Conservation (phyloP, 2,797 vertebrate genomes). For the Luscinia luscinia region DNA sequence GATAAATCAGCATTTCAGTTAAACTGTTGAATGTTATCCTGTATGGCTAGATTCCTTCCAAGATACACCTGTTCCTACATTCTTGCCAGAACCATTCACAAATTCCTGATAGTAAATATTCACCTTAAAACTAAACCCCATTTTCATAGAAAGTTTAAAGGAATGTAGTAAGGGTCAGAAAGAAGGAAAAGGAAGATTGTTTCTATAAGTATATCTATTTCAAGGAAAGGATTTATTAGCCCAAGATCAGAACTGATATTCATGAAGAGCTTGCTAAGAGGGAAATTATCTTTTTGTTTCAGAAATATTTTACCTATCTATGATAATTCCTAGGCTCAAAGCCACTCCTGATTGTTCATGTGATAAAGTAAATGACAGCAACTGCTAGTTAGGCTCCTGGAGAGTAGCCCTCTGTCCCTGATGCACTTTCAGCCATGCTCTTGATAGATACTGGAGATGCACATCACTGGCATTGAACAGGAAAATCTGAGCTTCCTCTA, state of each 20-base stretch:
- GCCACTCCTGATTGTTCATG: not conserved
- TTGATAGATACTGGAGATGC: not conserved
- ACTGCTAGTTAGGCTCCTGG: not conserved
- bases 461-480: not conserved
- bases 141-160: not conserved
- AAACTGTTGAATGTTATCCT: not conserved
- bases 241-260: not conserved
- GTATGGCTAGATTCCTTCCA: not conserved
- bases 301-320: not conserved
- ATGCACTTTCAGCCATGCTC: not conserved
- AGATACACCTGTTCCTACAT: not conserved
- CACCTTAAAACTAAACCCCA: not conserved
- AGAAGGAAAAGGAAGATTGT: not conserved
- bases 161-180: not conserved
- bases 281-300: not conserved
- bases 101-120: not conserved
- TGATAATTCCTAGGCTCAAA: not conserved
- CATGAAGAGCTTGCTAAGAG: not conserved
- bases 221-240: not conserved
- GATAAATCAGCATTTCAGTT: not conserved
- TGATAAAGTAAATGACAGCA: not conserved
- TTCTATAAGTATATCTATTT: not conserved
- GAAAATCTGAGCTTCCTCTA: not conserved
- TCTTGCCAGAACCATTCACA: not conserved
- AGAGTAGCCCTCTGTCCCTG: not conserved